Evolutionary conservation across 1,140 invertebrate genomes (phyloP).

Genomic region (Pseudomyrmex pallidus): DNA sequence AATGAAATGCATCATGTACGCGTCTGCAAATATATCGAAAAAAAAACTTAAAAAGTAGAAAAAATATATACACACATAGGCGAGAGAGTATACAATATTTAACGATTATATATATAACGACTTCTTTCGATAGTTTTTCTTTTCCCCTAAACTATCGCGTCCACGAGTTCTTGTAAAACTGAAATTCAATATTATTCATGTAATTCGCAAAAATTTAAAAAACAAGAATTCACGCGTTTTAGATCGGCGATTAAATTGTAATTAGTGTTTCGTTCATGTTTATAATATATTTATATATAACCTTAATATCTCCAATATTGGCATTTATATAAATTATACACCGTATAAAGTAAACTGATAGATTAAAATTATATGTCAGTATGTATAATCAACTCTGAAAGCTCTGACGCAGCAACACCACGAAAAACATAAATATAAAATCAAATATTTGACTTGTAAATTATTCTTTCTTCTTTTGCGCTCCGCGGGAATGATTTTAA

Average conservation of each 20-base stretch:
- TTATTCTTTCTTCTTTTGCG: slow-evolving; percentile 23
- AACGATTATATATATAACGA: slow-evolving; percentile 31
- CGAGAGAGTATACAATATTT: slow-evolving; percentile 33
- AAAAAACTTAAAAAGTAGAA: slow-evolving; percentile 49
- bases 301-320: slow-evolving; percentile 52
- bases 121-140: not conserved
- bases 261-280: slow-evolving; percentile 22
- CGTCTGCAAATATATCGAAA: slow-evolving; percentile 37
- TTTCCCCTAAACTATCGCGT: not conserved
- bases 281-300: slow-evolving; percentile 43
- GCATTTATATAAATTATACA: slow-evolving; percentile 64
- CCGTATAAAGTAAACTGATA: slow-evolving; percentile 62
- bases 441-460: slow-evolving; percentile 50
- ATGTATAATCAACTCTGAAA: slow-evolving; percentile 44
- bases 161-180: slow-evolving; percentile 32
- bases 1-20: slow-evolving; percentile 36
- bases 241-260: slow-evolving; percentile 41
- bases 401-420: slow-evolving; percentile 11
- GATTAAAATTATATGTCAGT: slow-evolving; percentile 65
- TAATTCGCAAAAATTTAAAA: slow-evolving; percentile 32
- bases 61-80: slow-evolving; percentile 41
- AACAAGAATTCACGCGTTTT: not conserved
- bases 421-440: slow-evolving; percentile 33
- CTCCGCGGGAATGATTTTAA: slow-evolving; percentile 57
- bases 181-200: slow-evolving; percentile 22